Evolutionary conservation across 2,888 invertebrate species (phyloP), one percentile per base, ranked within the genome.

Genomic region (Archips crataeganus): DNA sequence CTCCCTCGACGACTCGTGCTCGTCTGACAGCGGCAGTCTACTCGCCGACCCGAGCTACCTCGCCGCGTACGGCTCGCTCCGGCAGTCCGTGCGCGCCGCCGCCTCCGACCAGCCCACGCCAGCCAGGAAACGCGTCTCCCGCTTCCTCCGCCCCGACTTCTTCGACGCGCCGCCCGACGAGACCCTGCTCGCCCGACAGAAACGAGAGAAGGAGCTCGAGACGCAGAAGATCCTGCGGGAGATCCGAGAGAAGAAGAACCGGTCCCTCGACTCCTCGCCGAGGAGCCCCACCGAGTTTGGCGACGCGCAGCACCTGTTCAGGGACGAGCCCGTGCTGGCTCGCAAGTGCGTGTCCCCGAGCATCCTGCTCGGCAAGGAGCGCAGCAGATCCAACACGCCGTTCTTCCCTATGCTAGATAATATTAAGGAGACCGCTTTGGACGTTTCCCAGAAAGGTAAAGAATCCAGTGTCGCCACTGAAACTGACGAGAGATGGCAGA

Each of bases 101-200:
- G 81, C 61, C 1, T 80, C 47, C 39, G 92, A 94, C 42, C 93
- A 94, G 71, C 92, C 94, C n/a, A n/a, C n/a, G n/a, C n/a, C n/a
- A n/a, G n/a, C n/a, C 49, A 95, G 95, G 71, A 95, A 96, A 66
- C 95, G 96, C 76, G 95, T 97, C 74, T 97, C 97, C 9, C 93
- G 98, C 73, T 97, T 97, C 88, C 89, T 98, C 74, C 95, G 97
- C 45, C 97, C 97, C 0, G 97, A 98, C 87, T 97, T 97, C 85
- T 97, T 96, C 84, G 97, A 97, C 77, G 92, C 96, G 1, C 95
- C 96, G 9, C 88, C 95, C 32, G 96, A 96, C 74, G 97, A 97
- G 80, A 96, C 95, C 82, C 91, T 95, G 34, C 96, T 96, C 82
- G 94, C 95, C 1, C 88, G 95, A 84, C 95, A 96, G 82, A 94